Conservation (phyloP, 2,113 vertebrate species). For the Crotalus tigris region DNA sequence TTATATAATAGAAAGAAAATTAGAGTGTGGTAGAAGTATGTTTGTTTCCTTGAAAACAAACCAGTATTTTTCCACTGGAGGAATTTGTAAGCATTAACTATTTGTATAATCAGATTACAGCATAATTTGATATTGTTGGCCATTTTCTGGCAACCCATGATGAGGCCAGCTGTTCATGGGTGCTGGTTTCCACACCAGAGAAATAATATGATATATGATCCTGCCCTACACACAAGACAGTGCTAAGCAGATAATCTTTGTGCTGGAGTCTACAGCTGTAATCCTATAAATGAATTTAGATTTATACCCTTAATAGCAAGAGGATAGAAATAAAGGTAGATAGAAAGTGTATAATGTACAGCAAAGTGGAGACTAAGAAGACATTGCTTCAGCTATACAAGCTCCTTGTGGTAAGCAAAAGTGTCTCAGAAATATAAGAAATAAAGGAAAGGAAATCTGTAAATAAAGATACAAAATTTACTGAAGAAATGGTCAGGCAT, state of each 20-base stretch:
- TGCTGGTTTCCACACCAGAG: constrained; percentile 30
- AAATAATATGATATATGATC: constrained; percentile 27
- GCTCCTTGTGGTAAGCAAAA: constrained; percentile 8
- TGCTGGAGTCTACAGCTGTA: constrained; percentile 31
- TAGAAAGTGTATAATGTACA: constrained; percentile 16
- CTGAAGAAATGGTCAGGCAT: neutral
- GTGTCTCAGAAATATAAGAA: neutral
- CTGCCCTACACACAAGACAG: neutral
- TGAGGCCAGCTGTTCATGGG: constrained; percentile 56
- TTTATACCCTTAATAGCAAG: constrained; percentile 22
- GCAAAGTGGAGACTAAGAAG: neutral
- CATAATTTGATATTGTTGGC: constrained; percentile 70
- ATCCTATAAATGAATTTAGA: constrained; percentile 1
- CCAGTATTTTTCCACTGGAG: constrained; percentile 64
- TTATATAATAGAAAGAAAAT: constrained; percentile 69
- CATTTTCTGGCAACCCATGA: constrained; percentile 63
- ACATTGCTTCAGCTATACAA: neutral
- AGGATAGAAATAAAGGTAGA: constrained; percentile 30
- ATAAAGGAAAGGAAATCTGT: neutral
- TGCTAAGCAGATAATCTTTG: constrained; percentile 15
- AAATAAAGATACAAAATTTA: neutral
- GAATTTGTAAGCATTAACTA: constrained; percentile 76
- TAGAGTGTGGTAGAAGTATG: constrained; percentile 61
- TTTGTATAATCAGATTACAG: constrained; percentile 72
- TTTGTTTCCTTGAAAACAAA: constrained; percentile 79